phyloP scores from a whole-genome alignment of 2,888 invertebrate species.

The Machimus rusticus region DNA sequence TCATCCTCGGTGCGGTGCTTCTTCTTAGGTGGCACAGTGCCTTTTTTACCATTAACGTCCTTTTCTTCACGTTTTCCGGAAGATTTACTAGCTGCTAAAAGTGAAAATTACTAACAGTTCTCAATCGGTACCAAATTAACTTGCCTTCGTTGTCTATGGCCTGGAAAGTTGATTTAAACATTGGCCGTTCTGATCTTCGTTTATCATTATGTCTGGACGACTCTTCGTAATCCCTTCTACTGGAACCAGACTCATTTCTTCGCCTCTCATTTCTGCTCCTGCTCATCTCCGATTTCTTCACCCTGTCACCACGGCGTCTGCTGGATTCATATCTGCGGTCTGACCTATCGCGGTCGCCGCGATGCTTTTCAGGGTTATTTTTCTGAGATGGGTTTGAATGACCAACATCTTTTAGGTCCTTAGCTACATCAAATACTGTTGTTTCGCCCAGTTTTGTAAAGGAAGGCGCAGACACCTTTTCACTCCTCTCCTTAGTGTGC shows the following conservation, averaged over 20 bases:
- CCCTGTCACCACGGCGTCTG: slow-evolving; percentile 34
- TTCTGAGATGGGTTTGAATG: background rate
- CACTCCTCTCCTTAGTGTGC: slow-evolving; percentile 46
- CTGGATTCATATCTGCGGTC: slow-evolving; percentile 23
- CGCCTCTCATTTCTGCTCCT: slow-evolving; percentile 33
- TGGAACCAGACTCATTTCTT: background rate
- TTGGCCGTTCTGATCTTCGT: slow-evolving; percentile 32
- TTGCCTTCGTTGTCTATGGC: slow-evolving; percentile 48
- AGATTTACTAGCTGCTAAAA: background rate
- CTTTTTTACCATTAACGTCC: background rate
- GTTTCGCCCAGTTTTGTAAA: slow-evolving; percentile 49
- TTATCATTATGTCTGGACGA: slow-evolving; percentile 19
- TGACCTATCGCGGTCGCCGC: background rate
- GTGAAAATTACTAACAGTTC: background rate
- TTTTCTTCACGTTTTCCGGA: background rate
- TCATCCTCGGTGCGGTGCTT: background rate
- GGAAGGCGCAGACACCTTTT: slow-evolving; percentile 46
- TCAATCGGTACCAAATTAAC: background rate
- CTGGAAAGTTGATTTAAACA: slow-evolving; percentile 51
- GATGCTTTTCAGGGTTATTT: slow-evolving; percentile 10
- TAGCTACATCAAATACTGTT: slow-evolving; percentile 40
- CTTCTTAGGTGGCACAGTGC: background rate
- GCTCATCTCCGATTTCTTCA: slow-evolving; percentile 3
- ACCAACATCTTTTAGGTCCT: slow-evolving; percentile 47
- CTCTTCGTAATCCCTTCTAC: slow-evolving; percentile 36